Conservation (phyloP, 2,888 invertebrate genomes). For the Mayetiola destructor region DNA sequence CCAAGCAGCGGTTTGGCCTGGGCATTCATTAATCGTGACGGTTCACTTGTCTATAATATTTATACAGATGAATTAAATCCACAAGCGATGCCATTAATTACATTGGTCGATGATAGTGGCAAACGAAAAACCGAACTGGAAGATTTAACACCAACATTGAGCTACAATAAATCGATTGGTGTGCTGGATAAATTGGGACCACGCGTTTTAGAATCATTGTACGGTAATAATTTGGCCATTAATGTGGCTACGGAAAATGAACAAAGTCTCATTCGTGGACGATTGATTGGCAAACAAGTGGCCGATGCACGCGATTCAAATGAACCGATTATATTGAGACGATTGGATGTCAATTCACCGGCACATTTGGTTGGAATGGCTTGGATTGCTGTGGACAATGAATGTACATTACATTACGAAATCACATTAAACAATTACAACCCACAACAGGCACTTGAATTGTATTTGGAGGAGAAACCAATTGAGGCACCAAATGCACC, state of each 20-base stretch:
- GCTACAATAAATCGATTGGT: conserved; percentile 53
- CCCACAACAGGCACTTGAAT: conserved; percentile 35
- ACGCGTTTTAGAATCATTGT: conserved; percentile 66
- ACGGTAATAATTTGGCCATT: conserved; percentile 65
- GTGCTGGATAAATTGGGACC: conserved; percentile 63
- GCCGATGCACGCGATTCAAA: conserved; percentile 60
- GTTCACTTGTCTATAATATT: conserved; percentile 62
- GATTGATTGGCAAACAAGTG: conserved; percentile 50
- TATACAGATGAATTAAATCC: conserved; percentile 49
- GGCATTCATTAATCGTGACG: conserved; percentile 63
- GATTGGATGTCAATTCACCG: conserved; percentile 40
- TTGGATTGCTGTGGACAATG: conserved; percentile 68
- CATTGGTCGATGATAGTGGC: conserved; percentile 55
- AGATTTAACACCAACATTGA: conserved; percentile 47
- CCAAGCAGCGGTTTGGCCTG: conserved; percentile 56
- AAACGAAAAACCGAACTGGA: conserved; percentile 59
- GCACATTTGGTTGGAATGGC: conserved; percentile 54
- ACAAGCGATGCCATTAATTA: conserved; percentile 47
- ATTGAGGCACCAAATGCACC: conserved; percentile 53
- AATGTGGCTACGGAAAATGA: conserved; percentile 51
- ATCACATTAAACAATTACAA: conserved; percentile 36
- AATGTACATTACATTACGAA: conserved; percentile 72
- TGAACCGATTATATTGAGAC: conserved; percentile 50
- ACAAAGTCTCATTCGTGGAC: conserved; percentile 48
- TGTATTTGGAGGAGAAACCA: conserved; percentile 50